Evolutionary conservation across 2,113 vertebrate genomes (phyloP), one percentile per base, ranked within the genome.

Genomic region (Lycocorax pyrrhopterus): DNA sequence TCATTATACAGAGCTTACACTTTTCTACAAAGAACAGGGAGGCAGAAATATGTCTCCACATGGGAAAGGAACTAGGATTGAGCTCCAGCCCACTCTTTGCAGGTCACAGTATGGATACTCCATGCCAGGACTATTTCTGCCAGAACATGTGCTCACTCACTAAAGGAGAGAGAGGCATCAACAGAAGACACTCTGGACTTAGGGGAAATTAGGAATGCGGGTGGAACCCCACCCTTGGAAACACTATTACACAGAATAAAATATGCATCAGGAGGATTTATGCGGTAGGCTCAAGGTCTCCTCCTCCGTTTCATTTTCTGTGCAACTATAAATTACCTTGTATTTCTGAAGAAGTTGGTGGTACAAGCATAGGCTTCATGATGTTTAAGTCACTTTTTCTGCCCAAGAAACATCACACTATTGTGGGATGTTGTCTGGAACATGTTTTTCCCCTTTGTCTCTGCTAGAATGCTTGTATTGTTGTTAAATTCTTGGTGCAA

Each of bases 1-100:
- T 96, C 95, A 85, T 97, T 96, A 95, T 51, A 30, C 88, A 87
- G 27, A 89, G 67, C 56, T 88, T 72, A 86, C 59, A 39, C 64
- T 87, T 91, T 46, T 67, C 68, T 81, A 39, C 76, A 93, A 79
- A 92, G 72, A 72, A 72, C 30, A 56, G 60, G 59, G 69, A 95
- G 62, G 63, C 66, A 95, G 75, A 96, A 97, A 84, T 74, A n/a
- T 7, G 58, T 53, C 73, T 87, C 90, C 90, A 71, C 17, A 13
- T 22, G 84, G 71, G 46, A 89, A 89, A 84, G 60, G 46, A 95
- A 41, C 46, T 56, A 12, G 20, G 55, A 94, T 72, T 29, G 75
- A 56, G 46, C 5, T 7, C 75, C 87, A 94, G 68, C 64, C 78
- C 51, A 17, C 77, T 84, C 86, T 76, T 41, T 74, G 51, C 59